phyloP scores from a whole-genome alignment of 2,797 vertebrate species.

The Hipposideros larvatus region DNA sequence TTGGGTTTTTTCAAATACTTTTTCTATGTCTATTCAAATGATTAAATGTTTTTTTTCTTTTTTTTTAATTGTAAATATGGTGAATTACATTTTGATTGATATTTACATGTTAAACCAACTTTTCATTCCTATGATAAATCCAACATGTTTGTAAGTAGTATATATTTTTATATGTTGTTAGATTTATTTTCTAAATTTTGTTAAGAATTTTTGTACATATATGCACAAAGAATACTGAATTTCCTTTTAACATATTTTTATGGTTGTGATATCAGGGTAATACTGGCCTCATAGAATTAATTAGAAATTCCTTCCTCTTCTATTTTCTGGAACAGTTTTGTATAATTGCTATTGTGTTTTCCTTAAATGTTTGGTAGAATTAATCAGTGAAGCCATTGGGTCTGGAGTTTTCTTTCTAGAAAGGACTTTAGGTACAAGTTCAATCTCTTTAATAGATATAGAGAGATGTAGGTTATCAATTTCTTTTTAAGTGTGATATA shows the following conservation, averaged over 20 bases:
- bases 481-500: not conserved
- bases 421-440: not conserved
- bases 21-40: not conserved
- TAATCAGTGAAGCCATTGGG: not conserved
- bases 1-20: not conserved
- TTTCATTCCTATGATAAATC: not conserved
- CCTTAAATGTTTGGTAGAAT: not conserved
- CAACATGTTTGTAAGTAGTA: not conserved
- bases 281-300: not conserved
- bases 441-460: not conserved
- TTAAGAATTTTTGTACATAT: not conserved
- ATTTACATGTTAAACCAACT: not conserved
- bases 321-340: not conserved
- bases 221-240: not conserved
- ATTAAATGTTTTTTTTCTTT: not conserved
- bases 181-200: not conserved
- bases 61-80: not conserved
- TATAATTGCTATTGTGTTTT: not conserved
- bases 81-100: not conserved
- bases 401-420: not conserved
- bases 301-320: not conserved
- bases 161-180: not conserved
- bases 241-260: not conserved
- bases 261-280: not conserved
- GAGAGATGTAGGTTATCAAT: not conserved